Conservation (phyloP, 1,140 invertebrate genomes). For the Drosophila ananassae region DNA sequence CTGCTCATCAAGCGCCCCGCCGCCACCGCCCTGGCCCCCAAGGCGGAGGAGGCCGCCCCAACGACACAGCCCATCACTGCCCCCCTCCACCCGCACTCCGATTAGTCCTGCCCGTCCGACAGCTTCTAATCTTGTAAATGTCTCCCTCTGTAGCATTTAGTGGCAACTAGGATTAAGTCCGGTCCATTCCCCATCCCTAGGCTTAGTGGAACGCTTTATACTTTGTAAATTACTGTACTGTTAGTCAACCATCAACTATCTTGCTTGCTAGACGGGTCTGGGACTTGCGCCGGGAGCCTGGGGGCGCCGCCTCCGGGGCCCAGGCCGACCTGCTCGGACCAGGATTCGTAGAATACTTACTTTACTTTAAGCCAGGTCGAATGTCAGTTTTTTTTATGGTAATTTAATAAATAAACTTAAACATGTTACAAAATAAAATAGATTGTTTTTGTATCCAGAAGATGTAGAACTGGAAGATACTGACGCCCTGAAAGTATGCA, state of each 20-base stretch:
- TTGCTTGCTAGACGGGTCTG: slow-evolving; percentile 56
- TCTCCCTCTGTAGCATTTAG: slow-evolving; percentile 72
- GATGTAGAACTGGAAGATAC: background rate
- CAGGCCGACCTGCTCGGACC: background rate
- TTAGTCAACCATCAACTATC: slow-evolving; percentile 64
- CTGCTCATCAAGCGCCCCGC: slow-evolving; percentile 78
- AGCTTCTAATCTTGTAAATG: slow-evolving; percentile 40
- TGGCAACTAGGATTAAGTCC: slow-evolving; percentile 64
- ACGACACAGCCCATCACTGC: slow-evolving; percentile 42
- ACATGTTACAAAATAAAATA: background rate
- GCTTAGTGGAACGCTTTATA: slow-evolving; percentile 74
- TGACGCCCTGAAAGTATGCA: background rate
- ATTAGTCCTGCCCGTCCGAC: slow-evolving; percentile 42
- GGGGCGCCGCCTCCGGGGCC: slow-evolving; percentile 3
- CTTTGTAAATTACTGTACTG: slow-evolving; percentile 70
- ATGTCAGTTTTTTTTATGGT: slow-evolving; percentile 54
- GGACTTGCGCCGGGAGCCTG: background rate
- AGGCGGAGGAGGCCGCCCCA: slow-evolving; percentile 3
- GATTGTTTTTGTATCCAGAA: background rate
- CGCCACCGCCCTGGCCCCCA: background rate
- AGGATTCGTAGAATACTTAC: slow-evolving; percentile 29
- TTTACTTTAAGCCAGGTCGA: slow-evolving; percentile 61
- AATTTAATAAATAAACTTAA: slow-evolving; percentile 53
- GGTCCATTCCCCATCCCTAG: slow-evolving; percentile 39
- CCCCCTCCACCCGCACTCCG: slow-evolving; percentile 54